Conservation (phyloP, 2,113 vertebrate species). For the Upupa epops region DNA sequence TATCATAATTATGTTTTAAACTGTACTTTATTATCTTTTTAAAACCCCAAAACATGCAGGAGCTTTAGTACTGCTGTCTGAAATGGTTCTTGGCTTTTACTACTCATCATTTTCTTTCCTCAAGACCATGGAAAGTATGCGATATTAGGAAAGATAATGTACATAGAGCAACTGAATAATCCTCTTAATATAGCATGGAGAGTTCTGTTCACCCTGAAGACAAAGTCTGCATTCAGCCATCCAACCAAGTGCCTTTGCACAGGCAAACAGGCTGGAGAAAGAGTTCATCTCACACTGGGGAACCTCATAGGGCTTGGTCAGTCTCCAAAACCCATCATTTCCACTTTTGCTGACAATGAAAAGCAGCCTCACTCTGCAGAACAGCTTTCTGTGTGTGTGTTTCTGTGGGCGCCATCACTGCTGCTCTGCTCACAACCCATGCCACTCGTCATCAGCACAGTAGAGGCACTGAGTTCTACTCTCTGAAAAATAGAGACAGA, state of each 20-base stretch:
- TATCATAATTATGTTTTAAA: not conserved
- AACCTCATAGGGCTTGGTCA: not conserved
- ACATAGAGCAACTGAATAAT: not conserved
- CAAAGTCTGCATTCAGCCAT: not conserved
- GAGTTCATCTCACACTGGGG: not conserved
- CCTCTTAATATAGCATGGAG: not conserved
- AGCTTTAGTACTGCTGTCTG: not conserved
- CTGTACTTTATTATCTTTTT: not conserved
- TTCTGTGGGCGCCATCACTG: not conserved
- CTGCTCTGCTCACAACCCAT: not conserved
- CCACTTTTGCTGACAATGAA: not conserved
- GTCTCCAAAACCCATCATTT: not conserved
- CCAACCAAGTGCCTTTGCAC: not conserved
- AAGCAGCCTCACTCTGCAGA: not conserved
- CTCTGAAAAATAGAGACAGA: not conserved
- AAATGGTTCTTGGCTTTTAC: conserved; percentile 2
- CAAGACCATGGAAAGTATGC: not conserved
- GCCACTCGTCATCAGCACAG: not conserved
- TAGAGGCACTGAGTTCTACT: not conserved
- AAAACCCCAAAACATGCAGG: not conserved
- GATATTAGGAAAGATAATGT: not conserved
- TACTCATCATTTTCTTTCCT: not conserved
- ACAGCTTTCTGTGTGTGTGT: not conserved
- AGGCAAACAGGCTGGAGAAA: not conserved
- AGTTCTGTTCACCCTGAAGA: not conserved